Evolutionary conservation across 1,140 invertebrate genomes (phyloP).

Genomic region (Glossosoma conforme): DNA sequence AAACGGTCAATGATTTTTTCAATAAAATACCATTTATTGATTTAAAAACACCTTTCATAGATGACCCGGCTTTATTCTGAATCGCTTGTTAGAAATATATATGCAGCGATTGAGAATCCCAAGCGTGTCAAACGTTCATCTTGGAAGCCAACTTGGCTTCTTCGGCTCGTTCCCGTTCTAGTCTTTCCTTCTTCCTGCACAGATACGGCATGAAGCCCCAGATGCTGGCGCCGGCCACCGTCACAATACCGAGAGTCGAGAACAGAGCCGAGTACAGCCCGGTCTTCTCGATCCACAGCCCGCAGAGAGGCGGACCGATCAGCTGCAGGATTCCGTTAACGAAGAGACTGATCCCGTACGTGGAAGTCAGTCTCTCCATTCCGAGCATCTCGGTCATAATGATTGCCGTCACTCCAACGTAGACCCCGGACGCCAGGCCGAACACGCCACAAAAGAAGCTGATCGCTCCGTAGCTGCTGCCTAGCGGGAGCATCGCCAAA

Average conservation of each 20-base stretch:
- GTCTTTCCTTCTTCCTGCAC: slow-evolving; percentile 39
- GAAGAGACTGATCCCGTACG: slow-evolving; percentile 79
- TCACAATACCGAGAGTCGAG: slow-evolving; percentile 62
- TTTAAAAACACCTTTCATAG: too few species aligned
- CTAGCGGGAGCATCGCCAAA: slow-evolving; percentile 62
- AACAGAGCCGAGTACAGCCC: slow-evolving; percentile 66
- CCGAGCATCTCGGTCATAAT: slow-evolving; percentile 83
- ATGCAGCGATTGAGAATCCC: too few species aligned
- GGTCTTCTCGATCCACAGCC: slow-evolving; percentile 59
- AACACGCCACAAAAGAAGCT: slow-evolving; percentile 68
- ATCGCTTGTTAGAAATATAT: too few species aligned
- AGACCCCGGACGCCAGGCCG: slow-evolving; percentile 78
- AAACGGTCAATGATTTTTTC: too few species aligned
- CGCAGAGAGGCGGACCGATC: slow-evolving; percentile 73
- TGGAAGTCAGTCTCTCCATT: slow-evolving; percentile 73
- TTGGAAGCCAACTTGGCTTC: too few species aligned
- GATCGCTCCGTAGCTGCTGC: slow-evolving; percentile 52
- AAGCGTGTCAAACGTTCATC: too few species aligned
- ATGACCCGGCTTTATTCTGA: too few species aligned
- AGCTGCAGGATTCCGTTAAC: slow-evolving; percentile 77
- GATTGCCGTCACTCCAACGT: slow-evolving; percentile 77
- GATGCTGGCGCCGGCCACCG: slow-evolving; percentile 66
- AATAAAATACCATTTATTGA: too few species aligned
- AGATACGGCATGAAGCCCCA: slow-evolving; percentile 73
- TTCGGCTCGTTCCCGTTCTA: not conserved